Conservation (phyloP, 2,888 invertebrate species). For the Blomia tropicalis region DNA sequence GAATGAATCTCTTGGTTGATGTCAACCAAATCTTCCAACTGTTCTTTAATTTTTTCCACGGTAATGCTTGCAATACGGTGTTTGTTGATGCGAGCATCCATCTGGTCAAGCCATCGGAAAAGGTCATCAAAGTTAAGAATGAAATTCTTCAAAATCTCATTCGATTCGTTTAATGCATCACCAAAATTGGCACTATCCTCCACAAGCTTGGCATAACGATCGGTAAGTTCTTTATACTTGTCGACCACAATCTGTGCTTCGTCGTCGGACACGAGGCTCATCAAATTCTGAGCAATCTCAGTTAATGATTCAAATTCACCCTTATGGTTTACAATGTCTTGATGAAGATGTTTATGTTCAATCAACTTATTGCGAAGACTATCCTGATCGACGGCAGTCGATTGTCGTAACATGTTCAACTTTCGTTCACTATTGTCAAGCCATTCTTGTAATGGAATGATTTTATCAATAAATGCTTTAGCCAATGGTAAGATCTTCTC, state of each 20-base stretch:
- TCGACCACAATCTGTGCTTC: conserved; percentile 69
- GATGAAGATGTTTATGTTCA: conserved; percentile 70
- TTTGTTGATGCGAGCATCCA: conserved; percentile 63
- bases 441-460: conserved; percentile 66
- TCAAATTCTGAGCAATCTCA: conserved; percentile 69
- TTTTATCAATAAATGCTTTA: conserved; percentile 60
- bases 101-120: conserved; percentile 83
- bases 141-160: conserved; percentile 57
- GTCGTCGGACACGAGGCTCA: conserved; percentile 77
- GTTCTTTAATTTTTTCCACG: conserved; percentile 71
- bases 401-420: conserved; percentile 66
- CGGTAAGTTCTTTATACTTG: conserved; percentile 65
- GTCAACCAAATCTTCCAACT: conserved; percentile 76
- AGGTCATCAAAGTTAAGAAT: conserved; percentile 80
- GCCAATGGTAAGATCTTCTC: conserved; percentile 80
- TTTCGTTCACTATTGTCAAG: conserved; percentile 68
- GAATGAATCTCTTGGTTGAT: conserved; percentile 74
- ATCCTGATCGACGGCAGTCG: conserved; percentile 84
- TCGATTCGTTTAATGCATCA: conserved; percentile 48
- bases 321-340: conserved; percentile 69
- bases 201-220: conserved; percentile 60
- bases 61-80: conserved; percentile 71
- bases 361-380: conserved; percentile 74
- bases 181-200: conserved; percentile 68
- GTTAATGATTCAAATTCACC: conserved; percentile 73